Conservation (phyloP, 1,140 invertebrate species). For the Scaptomyza montana region DNA sequence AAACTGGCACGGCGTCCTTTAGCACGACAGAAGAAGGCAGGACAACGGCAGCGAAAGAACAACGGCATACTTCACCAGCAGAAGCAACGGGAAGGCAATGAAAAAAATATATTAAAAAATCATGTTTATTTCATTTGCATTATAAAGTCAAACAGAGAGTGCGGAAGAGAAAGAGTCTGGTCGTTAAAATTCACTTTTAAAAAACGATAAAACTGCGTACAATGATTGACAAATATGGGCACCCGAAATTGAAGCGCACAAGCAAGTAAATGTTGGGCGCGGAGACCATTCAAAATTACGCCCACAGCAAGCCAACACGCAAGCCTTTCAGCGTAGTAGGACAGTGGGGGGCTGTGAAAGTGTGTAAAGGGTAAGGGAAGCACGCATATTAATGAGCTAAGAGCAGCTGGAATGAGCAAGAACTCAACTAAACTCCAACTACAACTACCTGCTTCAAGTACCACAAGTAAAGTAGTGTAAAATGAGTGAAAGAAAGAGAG, state of each 20-base stretch:
- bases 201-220: constrained; percentile 76
- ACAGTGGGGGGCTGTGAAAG: background rate
- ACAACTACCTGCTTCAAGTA: background rate
- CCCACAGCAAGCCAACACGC: constrained; percentile 51
- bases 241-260: constrained; percentile 41
- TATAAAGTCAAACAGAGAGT: constrained; percentile 46
- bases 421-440: background rate
- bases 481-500: too few species aligned
- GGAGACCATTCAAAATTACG: constrained; percentile 41
- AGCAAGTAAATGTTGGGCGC: constrained; percentile 11
- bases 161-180: background rate
- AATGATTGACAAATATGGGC: constrained; percentile 75
- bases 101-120: constrained; percentile 80
- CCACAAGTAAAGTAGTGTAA: background rate
- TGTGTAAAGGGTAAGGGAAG: constrained; percentile 10
- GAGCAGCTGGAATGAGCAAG: background rate
- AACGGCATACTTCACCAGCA: constrained; percentile 8
- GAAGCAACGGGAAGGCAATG: constrained; percentile 18
- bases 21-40: constrained; percentile 44
- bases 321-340: constrained; percentile 48
- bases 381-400: constrained; percentile 70
- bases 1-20: constrained; percentile 68
- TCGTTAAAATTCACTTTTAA: constrained; percentile 77
- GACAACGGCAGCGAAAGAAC: background rate
- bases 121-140: constrained; percentile 82